These are phyloP conservation scores for Hormaphis cornu DNA, from an alignment of 1,140 invertebrate genomes.

Conservation along the genomic window DNA sequence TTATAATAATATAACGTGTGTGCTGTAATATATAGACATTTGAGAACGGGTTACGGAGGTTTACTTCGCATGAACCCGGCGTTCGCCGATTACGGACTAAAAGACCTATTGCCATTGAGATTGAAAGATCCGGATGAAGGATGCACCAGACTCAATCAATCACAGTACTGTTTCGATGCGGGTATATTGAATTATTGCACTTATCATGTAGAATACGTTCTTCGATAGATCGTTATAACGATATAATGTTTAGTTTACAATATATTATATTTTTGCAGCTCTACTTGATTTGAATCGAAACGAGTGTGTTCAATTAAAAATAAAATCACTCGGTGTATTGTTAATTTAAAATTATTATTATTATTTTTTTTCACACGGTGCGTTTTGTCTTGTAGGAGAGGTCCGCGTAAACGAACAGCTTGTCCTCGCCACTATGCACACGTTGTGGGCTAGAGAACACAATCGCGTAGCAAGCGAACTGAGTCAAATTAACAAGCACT, in stretches of 20 bases:
- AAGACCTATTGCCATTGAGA: constrained; percentile 79
- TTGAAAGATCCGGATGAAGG: constrained; percentile 83
- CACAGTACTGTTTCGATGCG: constrained; percentile 85
- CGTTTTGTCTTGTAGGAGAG: constrained; percentile 36
- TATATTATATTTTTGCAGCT: no score
- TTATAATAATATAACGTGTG: no score
- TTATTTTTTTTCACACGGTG: no score
- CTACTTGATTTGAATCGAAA: no score
- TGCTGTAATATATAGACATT: constrained; percentile 48
- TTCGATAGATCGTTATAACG: not conserved
- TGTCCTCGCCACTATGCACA: constrained; percentile 47
- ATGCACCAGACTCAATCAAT: constrained; percentile 74
- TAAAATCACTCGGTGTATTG: no score
- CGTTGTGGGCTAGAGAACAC: constrained; percentile 58
- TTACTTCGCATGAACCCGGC: constrained; percentile 77
- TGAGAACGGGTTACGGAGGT: constrained; percentile 67
- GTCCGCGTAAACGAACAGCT: constrained; percentile 51
- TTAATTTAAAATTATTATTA: no score
- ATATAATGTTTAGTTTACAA: no score
- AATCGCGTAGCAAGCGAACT: constrained; percentile 73
- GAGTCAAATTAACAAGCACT: constrained; percentile 69
- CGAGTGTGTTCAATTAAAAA: no score
- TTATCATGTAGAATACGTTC: no score
- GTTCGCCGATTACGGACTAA: constrained; percentile 75
- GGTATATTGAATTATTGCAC: constrained; percentile 51